phyloP scores from a whole-genome alignment of 2,888 invertebrate genomes.

The Caenorhabditis sp. region DNA sequence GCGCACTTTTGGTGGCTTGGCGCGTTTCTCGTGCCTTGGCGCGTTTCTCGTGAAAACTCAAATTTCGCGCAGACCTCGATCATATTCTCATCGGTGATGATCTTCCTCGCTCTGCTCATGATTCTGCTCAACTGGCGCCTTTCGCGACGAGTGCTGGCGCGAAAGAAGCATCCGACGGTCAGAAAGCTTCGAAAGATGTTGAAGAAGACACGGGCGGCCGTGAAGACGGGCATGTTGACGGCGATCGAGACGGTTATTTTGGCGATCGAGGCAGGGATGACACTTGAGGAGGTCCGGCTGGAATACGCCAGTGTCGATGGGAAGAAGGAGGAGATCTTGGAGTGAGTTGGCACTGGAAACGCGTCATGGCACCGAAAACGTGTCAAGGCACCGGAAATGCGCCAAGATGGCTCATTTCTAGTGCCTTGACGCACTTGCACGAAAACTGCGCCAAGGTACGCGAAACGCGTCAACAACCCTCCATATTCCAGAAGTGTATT shows the following conservation, averaged over 20 bases:
- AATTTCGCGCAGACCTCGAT: constrained; percentile 37
- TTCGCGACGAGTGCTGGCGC: constrained; percentile 15
- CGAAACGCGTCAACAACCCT: not conserved
- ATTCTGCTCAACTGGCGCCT: constrained; percentile 37
- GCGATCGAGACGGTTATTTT: constrained; percentile 51
- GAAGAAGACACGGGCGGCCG: constrained; percentile 28
- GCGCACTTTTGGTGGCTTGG: not conserved
- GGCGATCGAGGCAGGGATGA: constrained; percentile 54
- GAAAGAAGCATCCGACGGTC: constrained; percentile 29
- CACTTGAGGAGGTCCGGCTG: constrained; percentile 44
- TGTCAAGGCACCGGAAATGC: not conserved
- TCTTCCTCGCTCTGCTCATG: constrained; percentile 33
- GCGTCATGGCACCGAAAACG: constrained; percentile 1
- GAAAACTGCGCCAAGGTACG: not conserved
- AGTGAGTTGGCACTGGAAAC: constrained; percentile 28
- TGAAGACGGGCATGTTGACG: constrained; percentile 40
- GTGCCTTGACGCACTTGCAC: not conserved
- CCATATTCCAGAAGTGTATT: constrained; percentile 50
- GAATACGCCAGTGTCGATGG: constrained; percentile 35
- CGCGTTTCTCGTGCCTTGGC: not conserved
- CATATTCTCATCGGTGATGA: constrained; percentile 38
- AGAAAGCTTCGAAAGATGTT: constrained; percentile 36
- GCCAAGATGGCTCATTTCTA: not conserved
- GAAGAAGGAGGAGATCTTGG: constrained; percentile 35
- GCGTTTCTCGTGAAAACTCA: not conserved